Conservation (phyloP, 1,140 invertebrate species). For the Dreissena rostriformis region DNA sequence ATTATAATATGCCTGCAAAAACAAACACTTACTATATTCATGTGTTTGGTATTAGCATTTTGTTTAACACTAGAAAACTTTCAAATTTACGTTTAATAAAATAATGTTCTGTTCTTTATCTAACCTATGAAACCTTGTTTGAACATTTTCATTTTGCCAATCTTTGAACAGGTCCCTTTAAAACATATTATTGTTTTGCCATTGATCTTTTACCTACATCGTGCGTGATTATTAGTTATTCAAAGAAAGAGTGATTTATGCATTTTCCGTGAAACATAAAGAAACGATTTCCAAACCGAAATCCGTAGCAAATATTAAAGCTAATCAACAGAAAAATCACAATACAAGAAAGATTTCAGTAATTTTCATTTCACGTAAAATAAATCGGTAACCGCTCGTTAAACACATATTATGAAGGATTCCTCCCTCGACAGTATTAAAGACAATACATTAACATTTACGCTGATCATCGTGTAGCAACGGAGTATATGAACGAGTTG, state of each 20-base stretch:
- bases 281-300: constrained; percentile 12
- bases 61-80: too few species aligned
- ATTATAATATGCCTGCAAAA: too few species aligned
- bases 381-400: too few species aligned
- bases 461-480: not conserved
- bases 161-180: too few species aligned
- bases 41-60: constrained; percentile 75
- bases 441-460: not conserved
- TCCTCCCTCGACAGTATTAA: not conserved
- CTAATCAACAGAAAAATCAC: not conserved
- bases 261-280: constrained; percentile 46
- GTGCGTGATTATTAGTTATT: constrained; percentile 68
- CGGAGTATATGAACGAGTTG: not conserved
- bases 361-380: not conserved
- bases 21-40: too few species aligned
- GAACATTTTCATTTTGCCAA: too few species aligned
- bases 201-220: constrained; percentile 90
- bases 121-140: too few species aligned
- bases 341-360: not conserved
- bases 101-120: too few species aligned
- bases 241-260: constrained; percentile 67
- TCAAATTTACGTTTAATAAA: too few species aligned
- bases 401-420: not conserved
- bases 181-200: constrained; percentile 71
- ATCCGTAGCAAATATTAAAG: not conserved